A percentile compares a stretch with the other conserved stretches of the same genome.
Evolutionary conservation across 1,140 invertebrate species (phyloP).

Genomic region (Arctopsyche grandis): DNA sequence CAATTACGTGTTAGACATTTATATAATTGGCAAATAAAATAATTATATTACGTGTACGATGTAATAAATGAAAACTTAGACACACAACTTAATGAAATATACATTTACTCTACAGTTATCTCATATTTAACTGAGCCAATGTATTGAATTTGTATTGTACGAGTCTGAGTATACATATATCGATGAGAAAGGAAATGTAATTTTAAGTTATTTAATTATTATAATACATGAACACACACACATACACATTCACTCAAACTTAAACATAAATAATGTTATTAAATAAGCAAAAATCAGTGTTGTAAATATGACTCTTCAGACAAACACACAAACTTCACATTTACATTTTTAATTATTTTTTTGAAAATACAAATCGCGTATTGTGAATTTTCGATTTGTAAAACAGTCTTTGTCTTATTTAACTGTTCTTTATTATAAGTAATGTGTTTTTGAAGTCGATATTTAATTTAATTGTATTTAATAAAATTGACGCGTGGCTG

Average conservation of each 20-base stretch:
- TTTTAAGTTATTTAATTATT: slow-evolving; percentile 11
- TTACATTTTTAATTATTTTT: not conserved
- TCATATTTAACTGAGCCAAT: too few relatives aligned
- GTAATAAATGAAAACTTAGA: too few relatives aligned
- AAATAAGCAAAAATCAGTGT: too few relatives aligned
- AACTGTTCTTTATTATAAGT: slow-evolving; percentile 1
- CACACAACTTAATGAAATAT: too few relatives aligned
- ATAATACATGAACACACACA: not conserved
- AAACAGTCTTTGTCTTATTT: not conserved
- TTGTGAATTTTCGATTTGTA: not conserved
- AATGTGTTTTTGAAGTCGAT: slow-evolving; percentile 12
- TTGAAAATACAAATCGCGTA: not conserved
- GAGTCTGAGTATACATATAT: not conserved
- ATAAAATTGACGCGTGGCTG: slow-evolving; percentile 20
- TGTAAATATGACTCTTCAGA: too few relatives aligned
- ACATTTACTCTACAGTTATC: too few relatives aligned
- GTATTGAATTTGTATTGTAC: not conserved
- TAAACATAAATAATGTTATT: too few relatives aligned
- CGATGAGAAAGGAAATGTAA: not conserved
- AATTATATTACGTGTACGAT: too few relatives aligned
- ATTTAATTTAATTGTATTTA: slow-evolving; percentile 17
- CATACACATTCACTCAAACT: not conserved
- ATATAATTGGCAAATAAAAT: too few relatives aligned
- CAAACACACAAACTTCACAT: too few relatives aligned
- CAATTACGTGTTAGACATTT: too few relatives aligned